A percentile compares a stretch with the other conserved stretches of the same genome.
Evolutionary conservation across 2,113 vertebrate genomes (phyloP).

Genomic region (Drymodes brunneopygia): DNA sequence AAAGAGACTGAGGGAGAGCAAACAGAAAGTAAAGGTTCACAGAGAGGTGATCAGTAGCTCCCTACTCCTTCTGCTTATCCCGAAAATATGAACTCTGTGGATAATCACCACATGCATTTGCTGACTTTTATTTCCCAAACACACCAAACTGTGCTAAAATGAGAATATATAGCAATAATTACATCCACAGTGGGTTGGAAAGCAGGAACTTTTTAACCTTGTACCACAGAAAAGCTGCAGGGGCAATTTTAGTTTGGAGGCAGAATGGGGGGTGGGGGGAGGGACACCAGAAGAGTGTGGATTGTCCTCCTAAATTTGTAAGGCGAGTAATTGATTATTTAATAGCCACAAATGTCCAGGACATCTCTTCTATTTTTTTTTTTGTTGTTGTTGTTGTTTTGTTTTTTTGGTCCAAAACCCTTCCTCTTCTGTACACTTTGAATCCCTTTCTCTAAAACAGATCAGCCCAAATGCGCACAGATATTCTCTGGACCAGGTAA

Average conservation of each 20-base stretch:
- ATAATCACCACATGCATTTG: neutral
- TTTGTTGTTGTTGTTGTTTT: too few species aligned
- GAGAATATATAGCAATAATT: neutral
- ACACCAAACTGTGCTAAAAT: neutral
- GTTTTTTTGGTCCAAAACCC: neutral
- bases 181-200: neutral
- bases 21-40: neutral
- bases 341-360: neutral
- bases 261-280: neutral
- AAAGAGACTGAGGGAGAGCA: neutral
- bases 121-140: neutral
- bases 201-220: neutral
- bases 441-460: neutral
- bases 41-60: neutral
- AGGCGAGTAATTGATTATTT: neutral
- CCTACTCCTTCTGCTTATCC: neutral
- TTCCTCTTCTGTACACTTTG: neutral
- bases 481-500: neutral
- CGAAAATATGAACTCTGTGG: neutral
- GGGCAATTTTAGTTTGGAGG: neutral
- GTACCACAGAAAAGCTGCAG: neutral
- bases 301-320: neutral
- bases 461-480: neutral
- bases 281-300: neutral
- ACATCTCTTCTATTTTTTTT: neutral